Conservation (phyloP, 2,113 vertebrate genomes). For the Pygoscelis antarcticus region DNA sequence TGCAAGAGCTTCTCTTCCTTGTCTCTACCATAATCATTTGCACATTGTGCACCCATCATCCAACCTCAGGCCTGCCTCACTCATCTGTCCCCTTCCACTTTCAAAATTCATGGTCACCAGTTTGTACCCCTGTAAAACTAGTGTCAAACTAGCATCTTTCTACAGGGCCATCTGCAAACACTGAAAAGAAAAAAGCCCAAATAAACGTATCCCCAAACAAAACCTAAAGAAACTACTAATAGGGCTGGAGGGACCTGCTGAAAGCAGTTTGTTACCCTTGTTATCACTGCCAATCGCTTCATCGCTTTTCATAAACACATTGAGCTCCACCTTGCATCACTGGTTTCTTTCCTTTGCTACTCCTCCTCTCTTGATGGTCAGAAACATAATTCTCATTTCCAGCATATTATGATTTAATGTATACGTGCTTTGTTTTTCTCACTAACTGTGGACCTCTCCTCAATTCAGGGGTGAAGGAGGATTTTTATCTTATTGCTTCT, state of each 20-base stretch:
- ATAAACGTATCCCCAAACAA: neutral
- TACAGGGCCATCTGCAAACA: neutral
- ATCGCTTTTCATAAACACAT: neutral
- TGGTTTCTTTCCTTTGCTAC: neutral
- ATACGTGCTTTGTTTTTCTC: neutral
- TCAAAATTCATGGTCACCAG: neutral
- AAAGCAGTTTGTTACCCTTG: neutral
- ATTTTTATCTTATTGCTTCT: neutral
- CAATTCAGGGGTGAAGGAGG: neutral
- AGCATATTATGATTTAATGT: neutral
- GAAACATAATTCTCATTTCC: neutral
- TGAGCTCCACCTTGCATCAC: neutral
- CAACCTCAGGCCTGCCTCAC: neutral
- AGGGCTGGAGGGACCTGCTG: neutral
- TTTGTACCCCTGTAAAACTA: neutral
- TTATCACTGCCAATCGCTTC: neutral
- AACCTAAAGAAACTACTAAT: neutral
- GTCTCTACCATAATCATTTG: neutral
- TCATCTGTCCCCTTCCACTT: neutral
- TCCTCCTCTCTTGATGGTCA: neutral
- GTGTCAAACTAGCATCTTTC: neutral
- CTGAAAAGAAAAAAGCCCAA: neutral
- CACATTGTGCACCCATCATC: neutral
- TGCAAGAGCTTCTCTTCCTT: neutral
- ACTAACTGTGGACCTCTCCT: neutral